Percentiles rank a stretch among this genome's conserved stretches.
phyloP scores from a whole-genome alignment of 2,888 invertebrate species.

The Mesoligia furuncula region DNA sequence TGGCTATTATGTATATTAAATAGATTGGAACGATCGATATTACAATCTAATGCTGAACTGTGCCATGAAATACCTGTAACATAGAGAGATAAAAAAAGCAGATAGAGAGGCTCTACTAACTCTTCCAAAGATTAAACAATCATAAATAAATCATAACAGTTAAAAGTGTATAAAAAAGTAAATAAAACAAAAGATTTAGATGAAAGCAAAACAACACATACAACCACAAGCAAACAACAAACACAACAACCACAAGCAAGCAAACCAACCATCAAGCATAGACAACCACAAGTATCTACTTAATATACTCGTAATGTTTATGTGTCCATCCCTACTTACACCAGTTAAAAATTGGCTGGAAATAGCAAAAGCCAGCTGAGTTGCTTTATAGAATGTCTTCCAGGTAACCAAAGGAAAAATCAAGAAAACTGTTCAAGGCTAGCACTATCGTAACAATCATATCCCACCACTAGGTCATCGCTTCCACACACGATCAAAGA shows the following conservation, averaged over 20 bases:
- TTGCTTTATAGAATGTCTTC: background rate
- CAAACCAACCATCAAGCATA: no score
- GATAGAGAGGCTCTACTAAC: background rate
- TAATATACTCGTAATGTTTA: background rate
- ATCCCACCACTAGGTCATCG: background rate
- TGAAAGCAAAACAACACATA: no score
- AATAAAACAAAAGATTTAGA: background rate
- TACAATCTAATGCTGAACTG: background rate
- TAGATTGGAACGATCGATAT: background rate
- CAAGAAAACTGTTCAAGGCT: background rate
- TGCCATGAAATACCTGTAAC: background rate
- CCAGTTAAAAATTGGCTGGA: background rate
- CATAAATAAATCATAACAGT: background rate
- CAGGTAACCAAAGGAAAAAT: background rate
- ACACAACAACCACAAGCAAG: no score
- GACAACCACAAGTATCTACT: background rate
- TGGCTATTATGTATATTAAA: background rate
- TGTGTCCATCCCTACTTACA: no score
- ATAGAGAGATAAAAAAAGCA: background rate
- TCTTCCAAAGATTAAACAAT: background rate
- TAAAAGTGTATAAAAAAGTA: no score
- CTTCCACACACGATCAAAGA: conserved; percentile 24
- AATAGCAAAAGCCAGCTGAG: background rate
- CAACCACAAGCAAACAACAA: no score
- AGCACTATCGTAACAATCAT: background rate